These are phyloP conservation scores for Chalcis sispes DNA, from an alignment of 2,888 invertebrate species.

Conservation along the genomic window DNA sequence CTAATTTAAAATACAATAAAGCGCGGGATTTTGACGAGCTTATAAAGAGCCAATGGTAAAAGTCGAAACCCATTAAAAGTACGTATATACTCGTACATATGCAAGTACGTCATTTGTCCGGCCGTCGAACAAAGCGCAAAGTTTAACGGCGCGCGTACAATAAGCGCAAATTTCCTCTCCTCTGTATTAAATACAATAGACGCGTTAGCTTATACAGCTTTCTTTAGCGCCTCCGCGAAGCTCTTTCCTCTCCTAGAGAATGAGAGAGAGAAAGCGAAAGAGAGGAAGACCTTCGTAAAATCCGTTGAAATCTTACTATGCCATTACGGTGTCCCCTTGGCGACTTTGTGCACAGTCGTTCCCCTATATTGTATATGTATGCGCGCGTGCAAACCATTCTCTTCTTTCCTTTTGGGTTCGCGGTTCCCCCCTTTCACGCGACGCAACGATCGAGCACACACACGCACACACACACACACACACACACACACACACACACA, in stretches of 20 bases:
- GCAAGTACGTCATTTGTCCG: conserved; percentile 4
- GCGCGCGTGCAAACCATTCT: too few relatives aligned
- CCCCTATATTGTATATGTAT: not conserved
- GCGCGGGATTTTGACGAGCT: conserved; percentile 37
- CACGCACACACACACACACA: too few relatives aligned
- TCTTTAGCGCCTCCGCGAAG: conserved; percentile 30
- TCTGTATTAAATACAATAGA: not conserved
- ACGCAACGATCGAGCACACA: too few relatives aligned
- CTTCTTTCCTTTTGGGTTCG: not conserved
- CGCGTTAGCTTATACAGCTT: not conserved
- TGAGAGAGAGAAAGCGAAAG: too few relatives aligned
- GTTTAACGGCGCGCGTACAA: not conserved
- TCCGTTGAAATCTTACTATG: conserved; percentile 54
- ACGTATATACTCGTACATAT: not conserved
- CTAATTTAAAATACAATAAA: conserved; percentile 49
- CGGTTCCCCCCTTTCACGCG: not conserved
- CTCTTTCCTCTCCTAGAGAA: not conserved
- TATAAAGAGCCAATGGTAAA: conserved; percentile 8
- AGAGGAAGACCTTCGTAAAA: conserved; percentile 48
- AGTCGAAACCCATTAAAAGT: conserved; percentile 23
- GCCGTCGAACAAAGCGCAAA: conserved; percentile 19
- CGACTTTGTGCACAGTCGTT: not conserved
- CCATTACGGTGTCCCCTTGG: conserved; percentile 10
- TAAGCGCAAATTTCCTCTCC: conserved; percentile 27
- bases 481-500: too few relatives aligned